Percentiles rank a stretch among this genome's conserved stretches.
Conservation (phyloP, 2,797 vertebrate genomes). For the Nannoperca australis region DNA sequence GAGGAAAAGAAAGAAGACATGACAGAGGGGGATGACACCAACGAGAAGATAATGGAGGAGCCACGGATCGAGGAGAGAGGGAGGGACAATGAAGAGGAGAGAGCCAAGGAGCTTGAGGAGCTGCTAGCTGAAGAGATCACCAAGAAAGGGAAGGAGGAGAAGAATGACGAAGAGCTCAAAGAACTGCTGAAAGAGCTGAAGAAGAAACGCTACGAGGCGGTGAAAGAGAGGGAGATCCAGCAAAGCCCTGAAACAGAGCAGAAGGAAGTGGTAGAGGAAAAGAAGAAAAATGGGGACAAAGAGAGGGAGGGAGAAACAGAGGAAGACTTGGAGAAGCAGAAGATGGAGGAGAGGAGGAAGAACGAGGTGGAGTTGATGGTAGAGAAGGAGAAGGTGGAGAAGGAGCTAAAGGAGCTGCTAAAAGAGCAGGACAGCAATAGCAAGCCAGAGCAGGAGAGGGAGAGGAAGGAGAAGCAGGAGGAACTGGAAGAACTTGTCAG, state of each 20-base stretch:
- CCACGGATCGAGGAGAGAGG: conserved; percentile 58
- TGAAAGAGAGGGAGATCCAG: conserved; percentile 69
- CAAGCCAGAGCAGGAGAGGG: conserved; percentile 70
- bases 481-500: conserved; percentile 82
- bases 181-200: conserved; percentile 80
- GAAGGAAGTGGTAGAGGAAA: conserved; percentile 37
- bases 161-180: conserved; percentile 73
- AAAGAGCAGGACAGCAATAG: conserved; percentile 67
- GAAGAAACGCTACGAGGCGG: conserved; percentile 75
- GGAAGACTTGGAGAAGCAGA: conserved; percentile 67
- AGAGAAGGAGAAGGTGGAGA: conserved; percentile 81
- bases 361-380: conserved; percentile 78
- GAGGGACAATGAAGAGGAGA: conserved; percentile 67
- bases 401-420: conserved; percentile 75
- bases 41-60: conserved; percentile 66
- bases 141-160: conserved; percentile 74
- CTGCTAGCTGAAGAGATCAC: conserved; percentile 75
- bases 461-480: conserved; percentile 81
- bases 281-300: conserved; percentile 41
- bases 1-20: conserved; percentile 35
- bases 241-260: conserved; percentile 42
- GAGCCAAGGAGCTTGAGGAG: conserved; percentile 78
- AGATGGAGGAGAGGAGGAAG: conserved; percentile 68
- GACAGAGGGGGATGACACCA: conserved; percentile 38
- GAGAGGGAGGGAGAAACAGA: conserved; percentile 26